phyloP scores from a whole-genome alignment of 2,797 vertebrate species.

The Microctenopoma steveboyesi region DNA sequence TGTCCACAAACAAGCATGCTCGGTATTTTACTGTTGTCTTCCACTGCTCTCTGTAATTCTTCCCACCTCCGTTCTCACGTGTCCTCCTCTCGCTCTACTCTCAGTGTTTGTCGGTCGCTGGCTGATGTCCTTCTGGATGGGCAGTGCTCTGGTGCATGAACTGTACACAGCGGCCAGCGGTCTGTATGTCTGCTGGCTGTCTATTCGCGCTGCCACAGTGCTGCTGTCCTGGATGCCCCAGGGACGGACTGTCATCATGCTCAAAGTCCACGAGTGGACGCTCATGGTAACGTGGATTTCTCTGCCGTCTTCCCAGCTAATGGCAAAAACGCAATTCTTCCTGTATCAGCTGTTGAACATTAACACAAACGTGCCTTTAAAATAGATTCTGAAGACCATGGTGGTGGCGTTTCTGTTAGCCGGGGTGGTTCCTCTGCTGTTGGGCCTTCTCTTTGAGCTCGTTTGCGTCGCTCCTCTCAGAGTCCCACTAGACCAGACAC shows the following conservation, averaged over 20 bases:
- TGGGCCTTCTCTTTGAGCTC: slow-evolving; percentile 94
- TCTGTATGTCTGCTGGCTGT: slow-evolving; percentile 96
- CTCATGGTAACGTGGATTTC: slow-evolving; percentile 85
- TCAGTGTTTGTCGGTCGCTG: slow-evolving; percentile 94
- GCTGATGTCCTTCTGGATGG: slow-evolving; percentile 99
- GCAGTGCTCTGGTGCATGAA: slow-evolving; percentile 94
- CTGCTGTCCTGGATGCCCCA: slow-evolving; percentile 97
- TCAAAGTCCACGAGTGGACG: slow-evolving; percentile 96
- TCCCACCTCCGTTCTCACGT: not conserved
- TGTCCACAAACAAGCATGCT: not conserved
- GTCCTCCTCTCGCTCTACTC: slow-evolving; percentile 6
- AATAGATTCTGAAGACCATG: slow-evolving; percentile 93
- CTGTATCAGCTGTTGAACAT: not conserved
- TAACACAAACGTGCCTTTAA: not conserved
- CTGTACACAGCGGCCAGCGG: slow-evolving; percentile 97
- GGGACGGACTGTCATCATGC: slow-evolving; percentile 90
- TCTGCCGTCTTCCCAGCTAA: not conserved
- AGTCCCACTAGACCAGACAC: slow-evolving; percentile 96
- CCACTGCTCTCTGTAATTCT: not conserved
- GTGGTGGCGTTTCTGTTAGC: slow-evolving; percentile 92
- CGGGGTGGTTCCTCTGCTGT: slow-evolving; percentile 91
- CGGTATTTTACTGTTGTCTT: not conserved
- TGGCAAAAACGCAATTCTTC: not conserved
- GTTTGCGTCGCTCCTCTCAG: slow-evolving; percentile 94
- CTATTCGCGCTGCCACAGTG: slow-evolving; percentile 91